These are phyloP conservation scores for Euphonia xanthogaster DNA, from an alignment of 2,797 vertebrate species.

Conservation along the genomic window DNA sequence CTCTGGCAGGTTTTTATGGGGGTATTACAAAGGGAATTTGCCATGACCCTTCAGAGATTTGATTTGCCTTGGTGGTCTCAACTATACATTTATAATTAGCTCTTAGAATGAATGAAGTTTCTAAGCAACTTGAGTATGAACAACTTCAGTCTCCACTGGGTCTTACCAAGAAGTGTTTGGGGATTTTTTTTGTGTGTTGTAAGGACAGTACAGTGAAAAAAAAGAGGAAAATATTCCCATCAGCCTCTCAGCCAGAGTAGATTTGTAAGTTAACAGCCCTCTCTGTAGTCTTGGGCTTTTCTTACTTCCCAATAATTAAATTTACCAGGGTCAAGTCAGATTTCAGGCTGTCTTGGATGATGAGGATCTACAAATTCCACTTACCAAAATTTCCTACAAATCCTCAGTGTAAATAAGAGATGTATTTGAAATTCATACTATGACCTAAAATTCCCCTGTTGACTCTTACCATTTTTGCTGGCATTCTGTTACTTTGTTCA, in stretches of 20 bases:
- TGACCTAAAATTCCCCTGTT: background rate
- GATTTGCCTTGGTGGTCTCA: conserved; percentile 51
- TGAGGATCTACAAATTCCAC: background rate
- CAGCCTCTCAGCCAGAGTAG: background rate
- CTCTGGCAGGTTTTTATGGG: background rate
- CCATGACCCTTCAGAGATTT: conserved; percentile 55
- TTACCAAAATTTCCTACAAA: background rate
- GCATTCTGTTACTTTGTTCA: background rate
- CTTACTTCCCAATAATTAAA: background rate
- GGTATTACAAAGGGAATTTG: conserved; percentile 14
- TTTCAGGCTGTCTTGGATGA: background rate
- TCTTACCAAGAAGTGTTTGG: background rate
- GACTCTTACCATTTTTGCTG: background rate
- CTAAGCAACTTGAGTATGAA: conserved; percentile 18
- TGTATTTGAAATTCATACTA: background rate
- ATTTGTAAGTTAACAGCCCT: background rate
- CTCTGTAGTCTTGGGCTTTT: background rate
- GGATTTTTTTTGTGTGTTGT: background rate
- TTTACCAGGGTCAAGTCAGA: background rate
- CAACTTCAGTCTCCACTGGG: background rate
- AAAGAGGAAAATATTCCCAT: background rate
- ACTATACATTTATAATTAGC: conserved; percentile 52
- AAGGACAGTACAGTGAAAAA: background rate
- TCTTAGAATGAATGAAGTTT: conserved; percentile 53
- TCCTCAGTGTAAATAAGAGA: background rate